Evolutionary conservation across 2,797 vertebrate species (phyloP).

Genomic region (Cossypha niveicapilla): DNA sequence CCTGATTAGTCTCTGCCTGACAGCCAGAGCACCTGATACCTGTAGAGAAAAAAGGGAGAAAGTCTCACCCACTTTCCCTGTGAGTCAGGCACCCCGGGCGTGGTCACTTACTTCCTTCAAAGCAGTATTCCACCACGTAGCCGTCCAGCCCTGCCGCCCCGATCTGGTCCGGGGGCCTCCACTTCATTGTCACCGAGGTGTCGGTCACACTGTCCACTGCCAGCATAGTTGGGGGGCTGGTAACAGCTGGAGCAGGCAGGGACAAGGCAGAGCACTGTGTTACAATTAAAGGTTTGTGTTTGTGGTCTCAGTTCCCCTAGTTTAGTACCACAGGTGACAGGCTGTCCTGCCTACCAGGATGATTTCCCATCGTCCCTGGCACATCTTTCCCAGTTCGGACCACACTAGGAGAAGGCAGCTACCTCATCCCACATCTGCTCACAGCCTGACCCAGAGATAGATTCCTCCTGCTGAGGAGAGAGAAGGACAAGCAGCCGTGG

Average conservation of each 20-base stretch:
- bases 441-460: not conserved
- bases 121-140: constrained; percentile 93
- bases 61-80: constrained; percentile 45
- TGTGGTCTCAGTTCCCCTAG: not conserved
- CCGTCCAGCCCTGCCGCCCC: constrained; percentile 95
- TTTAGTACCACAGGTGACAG: not conserved
- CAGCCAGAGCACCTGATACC: not conserved
- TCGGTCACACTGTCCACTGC: constrained; percentile 92
- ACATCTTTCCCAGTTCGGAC: accelerated
- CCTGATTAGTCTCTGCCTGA: not conserved
- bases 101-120: constrained; percentile 92
- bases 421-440: not conserved
- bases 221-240: constrained; percentile 93
- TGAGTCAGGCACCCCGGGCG: not conserved
- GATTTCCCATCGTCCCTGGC: not conserved
- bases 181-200: constrained; percentile 89
- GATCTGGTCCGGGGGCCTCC: constrained; percentile 96
- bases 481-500: not conserved
- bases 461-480: not conserved
- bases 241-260: constrained; percentile 82
- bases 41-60: not conserved
- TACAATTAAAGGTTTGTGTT: not conserved
- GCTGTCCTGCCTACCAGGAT: not conserved
- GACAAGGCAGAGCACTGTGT: not conserved
- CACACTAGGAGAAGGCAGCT: not conserved